Evolutionary conservation across 2,797 vertebrate species (phyloP).

Genomic region (Coracias cyanogaster): DNA sequence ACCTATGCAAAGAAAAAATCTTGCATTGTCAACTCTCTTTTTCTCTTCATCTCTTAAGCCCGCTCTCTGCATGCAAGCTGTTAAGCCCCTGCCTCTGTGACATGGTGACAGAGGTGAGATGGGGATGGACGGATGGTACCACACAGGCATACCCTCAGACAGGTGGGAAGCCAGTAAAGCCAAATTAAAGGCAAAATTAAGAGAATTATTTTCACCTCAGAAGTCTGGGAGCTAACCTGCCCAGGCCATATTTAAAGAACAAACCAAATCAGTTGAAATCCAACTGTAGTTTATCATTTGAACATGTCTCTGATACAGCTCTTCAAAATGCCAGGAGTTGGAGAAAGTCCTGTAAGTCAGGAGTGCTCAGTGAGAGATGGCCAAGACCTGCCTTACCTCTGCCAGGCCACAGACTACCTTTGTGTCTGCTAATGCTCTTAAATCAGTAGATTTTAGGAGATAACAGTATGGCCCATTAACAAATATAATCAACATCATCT

Average conservation of each 20-base stretch:
- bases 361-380: constrained; percentile 10
- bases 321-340: not conserved
- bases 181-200: not conserved
- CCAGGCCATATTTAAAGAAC: not conserved
- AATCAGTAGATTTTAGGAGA: not conserved
- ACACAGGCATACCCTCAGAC: not conserved
- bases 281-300: not conserved
- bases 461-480: not conserved
- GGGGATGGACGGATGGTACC: not conserved
- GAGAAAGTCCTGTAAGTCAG: constrained; percentile 24
- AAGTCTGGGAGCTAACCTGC: not conserved
- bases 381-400: not conserved
- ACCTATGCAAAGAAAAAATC: not conserved
- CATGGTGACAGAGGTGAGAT: rapidly evolving
- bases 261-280: not conserved
- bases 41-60: not conserved
- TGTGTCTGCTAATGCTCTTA: constrained; percentile 6
- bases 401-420: not conserved
- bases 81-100: not conserved
- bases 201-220: not conserved
- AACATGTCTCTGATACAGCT: rapidly evolving
- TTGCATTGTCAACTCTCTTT: not conserved
- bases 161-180: not conserved
- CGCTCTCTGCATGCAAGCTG: rapidly evolving
- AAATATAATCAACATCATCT: constrained; percentile 9